Percentiles rank a stretch among this genome's conserved stretches.
These are phyloP conservation scores for Bathynomus jamesi DNA, from an alignment of 1,140 invertebrate species.

Conservation along the genomic window DNA sequence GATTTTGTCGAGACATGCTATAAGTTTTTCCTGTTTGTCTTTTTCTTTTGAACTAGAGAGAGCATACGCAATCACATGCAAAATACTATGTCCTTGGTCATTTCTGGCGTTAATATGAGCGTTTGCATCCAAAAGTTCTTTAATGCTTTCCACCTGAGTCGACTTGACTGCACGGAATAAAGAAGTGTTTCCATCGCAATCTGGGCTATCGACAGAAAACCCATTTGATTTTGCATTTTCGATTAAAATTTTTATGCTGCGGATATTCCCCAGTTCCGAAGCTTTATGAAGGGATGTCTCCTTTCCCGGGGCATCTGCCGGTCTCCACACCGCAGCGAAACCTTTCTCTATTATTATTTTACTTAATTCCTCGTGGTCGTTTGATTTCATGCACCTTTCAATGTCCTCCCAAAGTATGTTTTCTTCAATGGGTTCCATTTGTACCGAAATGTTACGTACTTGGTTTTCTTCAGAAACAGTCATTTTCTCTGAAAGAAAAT, in stretches of 20 bases:
- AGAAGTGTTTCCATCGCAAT: conserved; percentile 24
- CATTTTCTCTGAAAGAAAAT: too few relatives aligned
- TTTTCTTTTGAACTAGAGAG: background rate
- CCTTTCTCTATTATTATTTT: background rate
- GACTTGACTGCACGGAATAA: conserved; percentile 15
- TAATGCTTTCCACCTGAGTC: background rate
- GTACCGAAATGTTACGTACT: too few relatives aligned
- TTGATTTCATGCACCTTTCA: background rate
- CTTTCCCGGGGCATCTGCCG: background rate
- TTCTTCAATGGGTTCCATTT: background rate
- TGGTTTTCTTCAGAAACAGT: too few relatives aligned
- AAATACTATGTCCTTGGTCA: conserved; percentile 16
- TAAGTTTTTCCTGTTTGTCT: background rate
- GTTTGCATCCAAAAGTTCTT: conserved; percentile 14
- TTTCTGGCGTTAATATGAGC: conserved; percentile 27
- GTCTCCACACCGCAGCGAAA: background rate
- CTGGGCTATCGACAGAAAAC: conserved; percentile 18
- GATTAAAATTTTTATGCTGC: background rate
- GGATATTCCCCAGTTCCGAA: background rate
- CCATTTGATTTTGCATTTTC: background rate
- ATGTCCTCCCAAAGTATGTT: background rate
- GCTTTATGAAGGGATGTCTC: background rate
- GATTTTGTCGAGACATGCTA: conserved; percentile 8
- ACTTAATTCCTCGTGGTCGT: background rate
- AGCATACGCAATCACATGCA: conserved; percentile 15